These are phyloP conservation scores for Neolamprologus modestus DNA, from an alignment of 2,113 vertebrate species.

Conservation along the genomic window DNA sequence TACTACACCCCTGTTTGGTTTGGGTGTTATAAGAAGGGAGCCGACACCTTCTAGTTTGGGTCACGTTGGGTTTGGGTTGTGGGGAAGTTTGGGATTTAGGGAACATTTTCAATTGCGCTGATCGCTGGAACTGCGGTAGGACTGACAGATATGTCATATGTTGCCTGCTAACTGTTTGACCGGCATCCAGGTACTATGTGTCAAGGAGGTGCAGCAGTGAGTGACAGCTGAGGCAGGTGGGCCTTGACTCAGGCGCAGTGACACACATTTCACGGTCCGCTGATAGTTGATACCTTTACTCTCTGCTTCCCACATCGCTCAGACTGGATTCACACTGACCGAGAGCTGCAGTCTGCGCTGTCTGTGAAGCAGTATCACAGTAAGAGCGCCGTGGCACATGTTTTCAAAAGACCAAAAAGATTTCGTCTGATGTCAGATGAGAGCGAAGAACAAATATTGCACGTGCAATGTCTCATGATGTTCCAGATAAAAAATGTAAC, in stretches of 20 bases:
- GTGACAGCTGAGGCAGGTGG: slow-evolving; percentile 52
- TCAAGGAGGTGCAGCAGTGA: slow-evolving; percentile 8
- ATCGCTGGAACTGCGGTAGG: not conserved
- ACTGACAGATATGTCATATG: not conserved
- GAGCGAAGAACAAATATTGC: not conserved
- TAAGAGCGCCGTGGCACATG: not conserved
- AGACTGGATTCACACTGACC: not conserved
- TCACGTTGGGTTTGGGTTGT: not conserved
- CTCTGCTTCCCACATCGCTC: not conserved
- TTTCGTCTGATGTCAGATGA: not conserved
- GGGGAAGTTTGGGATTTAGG: not conserved
- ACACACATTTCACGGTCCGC: not conserved
- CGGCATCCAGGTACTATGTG: not conserved
- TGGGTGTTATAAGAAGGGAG: not conserved
- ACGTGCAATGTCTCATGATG: not conserved
- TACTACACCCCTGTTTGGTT: not conserved
- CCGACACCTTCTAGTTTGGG: not conserved
- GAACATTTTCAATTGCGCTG: not conserved
- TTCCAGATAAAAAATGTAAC: not conserved
- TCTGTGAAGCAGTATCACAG: not conserved
- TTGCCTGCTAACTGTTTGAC: not conserved
- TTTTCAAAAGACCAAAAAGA: not conserved
- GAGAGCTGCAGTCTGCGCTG: not conserved
- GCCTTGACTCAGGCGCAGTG: not conserved
- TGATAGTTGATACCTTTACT: slow-evolving; percentile 31